phyloP scores from a whole-genome alignment of 2,113 vertebrate genomes.

The Pelecanoides urinatrix region DNA sequence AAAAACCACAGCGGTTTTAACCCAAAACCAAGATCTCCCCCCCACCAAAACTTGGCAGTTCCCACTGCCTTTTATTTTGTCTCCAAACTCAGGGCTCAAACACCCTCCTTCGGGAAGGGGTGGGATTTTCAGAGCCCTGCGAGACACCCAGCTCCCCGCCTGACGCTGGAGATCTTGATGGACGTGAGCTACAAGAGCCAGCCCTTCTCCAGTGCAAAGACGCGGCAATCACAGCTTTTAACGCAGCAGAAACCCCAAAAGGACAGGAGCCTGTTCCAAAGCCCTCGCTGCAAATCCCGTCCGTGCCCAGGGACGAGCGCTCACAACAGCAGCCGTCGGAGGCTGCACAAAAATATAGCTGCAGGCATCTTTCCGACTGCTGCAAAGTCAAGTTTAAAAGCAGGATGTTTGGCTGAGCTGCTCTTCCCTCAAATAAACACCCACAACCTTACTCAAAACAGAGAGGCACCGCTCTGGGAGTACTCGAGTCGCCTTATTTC shows the following conservation, averaged over 20 bases:
- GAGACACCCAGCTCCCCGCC: background rate
- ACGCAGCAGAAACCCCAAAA: background rate
- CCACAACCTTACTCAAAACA: conserved; percentile 81
- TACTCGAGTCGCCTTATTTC: conserved; percentile 75
- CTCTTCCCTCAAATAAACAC: conserved; percentile 93
- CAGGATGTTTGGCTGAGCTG: conserved; percentile 91
- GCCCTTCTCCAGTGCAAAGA: background rate
- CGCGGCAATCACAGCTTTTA: background rate
- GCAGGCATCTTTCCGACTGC: conserved; percentile 66
- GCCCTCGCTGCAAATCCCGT: background rate
- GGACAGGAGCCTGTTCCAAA: accelerated
- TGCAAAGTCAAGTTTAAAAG: conserved; percentile 77
- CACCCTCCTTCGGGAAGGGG: background rate
- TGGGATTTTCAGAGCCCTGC: background rate
- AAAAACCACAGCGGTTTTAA: background rate
- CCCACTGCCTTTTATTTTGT: background rate
- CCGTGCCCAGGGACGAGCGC: background rate
- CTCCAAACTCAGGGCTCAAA: background rate
- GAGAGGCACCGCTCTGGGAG: conserved; percentile 79
- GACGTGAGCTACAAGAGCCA: background rate
- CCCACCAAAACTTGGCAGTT: background rate
- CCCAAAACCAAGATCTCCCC: background rate
- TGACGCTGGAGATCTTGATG: background rate
- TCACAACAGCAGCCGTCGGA: background rate
- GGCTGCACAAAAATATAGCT: conserved; percentile 54